Evolutionary conservation across 2,797 vertebrate species (phyloP), one percentile per base, ranked within the genome.

Genomic region (Phataginus tricuspis): DNA sequence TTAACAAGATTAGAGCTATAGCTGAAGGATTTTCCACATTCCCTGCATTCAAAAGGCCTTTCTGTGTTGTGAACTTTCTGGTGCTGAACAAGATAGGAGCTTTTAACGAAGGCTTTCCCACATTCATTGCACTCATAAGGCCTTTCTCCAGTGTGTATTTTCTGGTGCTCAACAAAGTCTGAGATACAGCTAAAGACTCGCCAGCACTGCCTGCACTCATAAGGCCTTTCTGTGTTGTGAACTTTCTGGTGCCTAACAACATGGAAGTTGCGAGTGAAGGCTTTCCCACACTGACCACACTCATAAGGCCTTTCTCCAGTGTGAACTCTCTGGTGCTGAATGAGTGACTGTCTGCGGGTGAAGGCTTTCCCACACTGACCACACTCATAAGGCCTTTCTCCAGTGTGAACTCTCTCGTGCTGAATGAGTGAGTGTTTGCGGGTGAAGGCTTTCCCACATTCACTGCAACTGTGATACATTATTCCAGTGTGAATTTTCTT

Each of bases 161-260:
- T 94, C 57, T 96, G 89, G 59, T 97, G 97, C 57, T 97, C 91
- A 39, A 88, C 86, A 21, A 97, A 93, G 61, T 87, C 93, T 4
- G 96, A 86, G 14, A 94, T 37, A 39, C 85, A 93, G 23, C 91
- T 91, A 0, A 95, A 97, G 86, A 94, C 95, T 72, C 27, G 23
- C 21, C 5, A 31, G 39, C 91, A 90, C 80, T 29, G 79, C 61
- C 72, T 77, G 13, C 79, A 90, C 15, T 90, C 74, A 31, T 53
- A 92, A 29, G 71, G 89, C 51, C 42, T 79, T 42, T 69, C 84
- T 72, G 29, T 39, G n/a, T 72, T 69, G 49, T 93, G 74, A 74
- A 90, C 86, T 75, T 95, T 90, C 68, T 97, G 94, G 39, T 96
- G 96, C 0, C 72, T 68, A 77, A 91, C 74, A 49, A 96, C 90